Base-by-base conservation (phyloP, 2,888 invertebrate species). In the Aricia artaxerxes region DNA sequence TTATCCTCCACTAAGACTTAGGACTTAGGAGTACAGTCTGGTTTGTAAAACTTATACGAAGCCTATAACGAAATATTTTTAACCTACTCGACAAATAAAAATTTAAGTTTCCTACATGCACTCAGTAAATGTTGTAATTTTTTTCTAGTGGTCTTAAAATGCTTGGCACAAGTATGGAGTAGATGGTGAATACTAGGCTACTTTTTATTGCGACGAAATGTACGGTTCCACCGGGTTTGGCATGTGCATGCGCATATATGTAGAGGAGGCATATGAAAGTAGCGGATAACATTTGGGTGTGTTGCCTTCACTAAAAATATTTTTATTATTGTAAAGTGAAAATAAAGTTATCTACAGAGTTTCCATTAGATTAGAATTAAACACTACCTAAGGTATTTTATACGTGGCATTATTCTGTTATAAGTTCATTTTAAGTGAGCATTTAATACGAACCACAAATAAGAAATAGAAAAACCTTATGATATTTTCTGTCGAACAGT, bases 401-500 rank as follows among this genome's bases (percentile, higher is more conserved):
- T 69, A 61, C 9, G 69, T 69, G 69, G 69, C 69, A 69, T 69
- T 69, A 69, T 69, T 69, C 69, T 69, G 69, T 69, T 69, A 69
- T 69, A 13, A 69, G 69, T 35, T 31, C 69, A 69, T 69, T 69
- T 11, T 35, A 64, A 64, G 35, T 35, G 69, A 69, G 69, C 69
- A 69, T 69, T 69, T 69, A 69, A 69, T 69, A 35, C 11, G 35
- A 69, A 69, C 31, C 9, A 69, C 69, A 35, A 9, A 38, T 38
- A 69, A 13, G 16, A 35, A 35, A 35, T 69, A 69, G 5, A 69
- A 69, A 64, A 24, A 31, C 24, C 31, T 31, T 11, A 24, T 64
- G 24, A 7, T 61, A 61, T 60, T 24, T 61, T 61, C 61, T 7
- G 57, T 57, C 57, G 57, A 57, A 57, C 57, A 16, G 16, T 57